Conservation (phyloP, 2,797 vertebrate species). For the Phataginus tetradactyla region DNA sequence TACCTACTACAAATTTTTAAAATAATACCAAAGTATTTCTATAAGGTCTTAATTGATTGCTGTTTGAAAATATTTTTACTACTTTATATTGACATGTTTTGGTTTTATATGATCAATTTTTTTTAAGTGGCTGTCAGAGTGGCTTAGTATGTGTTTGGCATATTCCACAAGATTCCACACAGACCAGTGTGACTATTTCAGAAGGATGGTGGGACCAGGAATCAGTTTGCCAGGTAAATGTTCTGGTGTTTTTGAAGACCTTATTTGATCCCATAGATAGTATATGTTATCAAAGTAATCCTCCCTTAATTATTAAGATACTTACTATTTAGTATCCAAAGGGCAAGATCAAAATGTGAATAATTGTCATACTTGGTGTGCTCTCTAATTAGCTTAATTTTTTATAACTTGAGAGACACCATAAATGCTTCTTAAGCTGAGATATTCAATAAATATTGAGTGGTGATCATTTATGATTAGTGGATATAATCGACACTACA, state of each 20-base stretch:
- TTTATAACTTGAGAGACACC: background rate
- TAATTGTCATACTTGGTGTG: background rate
- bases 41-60: background rate
- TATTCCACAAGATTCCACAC: constrained; percentile 91
- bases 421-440: constrained; percentile 36
- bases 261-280: constrained; percentile 18
- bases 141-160: constrained; percentile 97
- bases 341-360: background rate
- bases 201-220: constrained; percentile 95
- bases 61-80: background rate
- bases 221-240: constrained; percentile 87
- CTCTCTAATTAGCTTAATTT: constrained; percentile 37
- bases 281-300: background rate
- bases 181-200: constrained; percentile 85
- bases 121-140: constrained; percentile 95
- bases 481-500: background rate
- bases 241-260: constrained; percentile 55
- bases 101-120: constrained; percentile 63
- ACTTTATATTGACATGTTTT: constrained; percentile 10
- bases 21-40: background rate
- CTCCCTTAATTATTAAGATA: background rate
- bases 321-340: background rate
- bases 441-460: background rate
- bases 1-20: background rate
- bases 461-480: background rate